These are phyloP conservation scores for Druon quercuslanigerum DNA, from an alignment of 1,140 invertebrate species.

Conservation along the genomic window DNA sequence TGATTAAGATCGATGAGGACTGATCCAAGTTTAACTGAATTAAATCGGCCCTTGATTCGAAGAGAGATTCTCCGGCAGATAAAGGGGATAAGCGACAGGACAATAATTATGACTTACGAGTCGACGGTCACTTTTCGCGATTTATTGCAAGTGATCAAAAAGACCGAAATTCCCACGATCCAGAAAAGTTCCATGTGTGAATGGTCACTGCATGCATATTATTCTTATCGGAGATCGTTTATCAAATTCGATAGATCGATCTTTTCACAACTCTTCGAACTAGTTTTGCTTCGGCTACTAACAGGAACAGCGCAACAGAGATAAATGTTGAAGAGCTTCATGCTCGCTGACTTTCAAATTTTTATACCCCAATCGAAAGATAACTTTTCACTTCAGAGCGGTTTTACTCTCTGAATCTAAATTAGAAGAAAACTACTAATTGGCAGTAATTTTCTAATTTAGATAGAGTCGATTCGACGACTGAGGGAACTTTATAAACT, in stretches of 20 bases:
- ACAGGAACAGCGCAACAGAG: too few species aligned
- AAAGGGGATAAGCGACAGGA: conserved; percentile 1
- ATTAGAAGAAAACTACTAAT: too few species aligned
- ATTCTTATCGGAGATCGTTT: conserved; percentile 1
- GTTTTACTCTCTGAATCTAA: too few species aligned
- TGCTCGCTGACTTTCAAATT: too few species aligned
- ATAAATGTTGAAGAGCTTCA: too few species aligned
- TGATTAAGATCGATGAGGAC: not conserved
- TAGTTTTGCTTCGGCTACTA: not conserved
- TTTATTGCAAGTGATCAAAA: not conserved
- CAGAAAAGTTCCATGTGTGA: not conserved
- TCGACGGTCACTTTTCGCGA: not conserved
- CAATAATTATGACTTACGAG: conserved; percentile 9
- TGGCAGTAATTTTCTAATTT: too few species aligned
- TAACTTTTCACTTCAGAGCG: too few species aligned
- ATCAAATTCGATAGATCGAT: not conserved
- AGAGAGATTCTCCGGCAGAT: not conserved
- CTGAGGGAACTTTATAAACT: too few species aligned
- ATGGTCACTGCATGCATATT: not conserved
- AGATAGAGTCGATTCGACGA: too few species aligned
- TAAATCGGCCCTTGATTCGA: not conserved
- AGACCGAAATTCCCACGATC: conserved; percentile 4
- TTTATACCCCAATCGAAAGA: too few species aligned
- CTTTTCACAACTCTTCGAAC: not conserved
- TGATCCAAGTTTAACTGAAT: conserved; percentile 3